Evolutionary conservation across 2,113 vertebrate species (phyloP).

Genomic region (Arothron firmamentum): DNA sequence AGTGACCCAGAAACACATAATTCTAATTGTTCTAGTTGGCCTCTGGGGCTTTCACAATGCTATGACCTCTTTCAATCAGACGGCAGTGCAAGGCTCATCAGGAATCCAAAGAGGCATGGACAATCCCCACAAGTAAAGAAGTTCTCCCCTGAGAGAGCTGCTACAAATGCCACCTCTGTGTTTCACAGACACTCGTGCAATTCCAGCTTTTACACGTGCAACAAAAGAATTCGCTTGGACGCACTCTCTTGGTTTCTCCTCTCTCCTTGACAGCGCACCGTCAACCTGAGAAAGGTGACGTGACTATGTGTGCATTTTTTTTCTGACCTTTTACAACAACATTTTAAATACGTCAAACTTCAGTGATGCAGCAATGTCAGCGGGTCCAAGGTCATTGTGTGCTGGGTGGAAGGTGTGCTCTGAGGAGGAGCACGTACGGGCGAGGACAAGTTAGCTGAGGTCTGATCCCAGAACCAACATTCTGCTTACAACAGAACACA

Average conservation of each 20-base stretch:
- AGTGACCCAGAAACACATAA: conserved; percentile 70
- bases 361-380: conserved; percentile 63
- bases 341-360: conserved; percentile 70
- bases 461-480: conserved; percentile 28
- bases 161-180: conserved; percentile 47
- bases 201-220: no score
- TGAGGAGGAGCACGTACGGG: background rate
- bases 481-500: conserved; percentile 38
- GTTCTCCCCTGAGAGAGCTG: conserved; percentile 33
- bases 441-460: conserved; percentile 23
- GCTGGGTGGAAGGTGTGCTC: conserved; percentile 6
- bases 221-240: no score
- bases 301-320: conserved; percentile 55
- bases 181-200: background rate
- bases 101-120: conserved; percentile 45
- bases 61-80: conserved; percentile 62
- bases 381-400: conserved; percentile 62
- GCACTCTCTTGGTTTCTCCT: background rate
- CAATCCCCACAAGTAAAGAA: conserved; percentile 41
- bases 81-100: conserved; percentile 26
- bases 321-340: conserved; percentile 50
- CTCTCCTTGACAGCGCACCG: conserved; percentile 53
- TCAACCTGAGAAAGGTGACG: conserved; percentile 40
- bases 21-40: conserved; percentile 67
- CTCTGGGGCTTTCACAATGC: conserved; percentile 55